A percentile compares a stretch with the other conserved stretches of the same genome.
Evolutionary conservation across 2,797 vertebrate genomes (phyloP).

Genomic region (Enteromius argenteus): DNA sequence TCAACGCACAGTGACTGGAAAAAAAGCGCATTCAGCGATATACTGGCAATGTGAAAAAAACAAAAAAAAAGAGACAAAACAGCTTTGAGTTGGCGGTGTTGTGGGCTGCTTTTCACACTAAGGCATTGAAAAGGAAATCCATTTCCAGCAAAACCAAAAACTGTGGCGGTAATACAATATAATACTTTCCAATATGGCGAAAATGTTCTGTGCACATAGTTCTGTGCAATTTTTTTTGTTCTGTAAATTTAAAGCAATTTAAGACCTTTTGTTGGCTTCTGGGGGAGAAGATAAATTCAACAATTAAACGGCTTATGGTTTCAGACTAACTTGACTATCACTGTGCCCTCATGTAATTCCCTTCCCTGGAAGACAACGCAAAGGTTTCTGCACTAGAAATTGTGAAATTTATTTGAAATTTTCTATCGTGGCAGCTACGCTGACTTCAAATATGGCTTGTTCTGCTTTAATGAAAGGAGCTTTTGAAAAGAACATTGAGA

Average conservation of each 20-base stretch:
- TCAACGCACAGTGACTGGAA: not conserved
- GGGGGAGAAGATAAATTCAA: not conserved
- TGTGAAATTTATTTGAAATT: not conserved
- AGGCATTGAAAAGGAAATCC: slow-evolving; percentile 24
- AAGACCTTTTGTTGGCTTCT: not conserved
- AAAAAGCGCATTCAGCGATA: slow-evolving; percentile 24
- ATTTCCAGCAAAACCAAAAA: slow-evolving; percentile 14
- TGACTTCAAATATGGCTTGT: not conserved
- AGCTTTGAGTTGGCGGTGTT: slow-evolving; percentile 15
- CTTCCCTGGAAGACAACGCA: not conserved
- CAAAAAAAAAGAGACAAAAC: not conserved
- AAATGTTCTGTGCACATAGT: slow-evolving; percentile 4
- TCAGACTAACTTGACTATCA: slow-evolving; percentile 10
- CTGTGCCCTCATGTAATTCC: not conserved
- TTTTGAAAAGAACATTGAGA: not conserved
- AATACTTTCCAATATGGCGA: slow-evolving; percentile 12
- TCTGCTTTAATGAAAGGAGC: not conserved
- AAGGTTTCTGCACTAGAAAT: not conserved
- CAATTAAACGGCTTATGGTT: slow-evolving; percentile 5
- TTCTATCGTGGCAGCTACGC: not conserved
- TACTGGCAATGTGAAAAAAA: not conserved
- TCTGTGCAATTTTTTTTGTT: not conserved
- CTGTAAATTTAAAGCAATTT: slow-evolving; percentile 3
- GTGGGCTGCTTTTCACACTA: slow-evolving; percentile 11
- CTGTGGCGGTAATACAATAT: not conserved